A percentile compares a stretch with the other conserved stretches of the same genome.
Evolutionary conservation across 2,113 vertebrate genomes (phyloP).

Genomic region (Formicarius rufipectus): DNA sequence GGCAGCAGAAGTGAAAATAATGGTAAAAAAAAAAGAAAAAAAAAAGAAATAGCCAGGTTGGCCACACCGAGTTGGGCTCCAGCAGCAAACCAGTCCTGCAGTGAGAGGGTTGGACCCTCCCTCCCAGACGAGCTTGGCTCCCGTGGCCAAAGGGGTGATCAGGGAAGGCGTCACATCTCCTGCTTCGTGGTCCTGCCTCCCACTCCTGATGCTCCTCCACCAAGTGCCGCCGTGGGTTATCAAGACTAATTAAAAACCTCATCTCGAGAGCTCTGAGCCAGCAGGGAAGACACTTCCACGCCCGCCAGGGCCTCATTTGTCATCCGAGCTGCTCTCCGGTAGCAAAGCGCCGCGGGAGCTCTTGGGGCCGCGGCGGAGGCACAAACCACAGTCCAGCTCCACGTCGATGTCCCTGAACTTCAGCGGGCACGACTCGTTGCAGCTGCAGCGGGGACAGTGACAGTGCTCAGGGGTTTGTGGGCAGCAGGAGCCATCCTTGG

Average conservation of each 20-base stretch:
- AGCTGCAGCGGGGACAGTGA: not conserved
- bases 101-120: not conserved
- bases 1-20: not conserved
- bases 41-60: too few relatives aligned
- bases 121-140: not conserved
- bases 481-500: not conserved
- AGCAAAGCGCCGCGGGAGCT: not conserved
- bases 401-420: conserved; percentile 3
- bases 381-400: conserved; percentile 56
- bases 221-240: not conserved
- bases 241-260: not conserved
- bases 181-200: accelerated
- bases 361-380: not conserved
- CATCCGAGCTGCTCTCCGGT: not conserved
- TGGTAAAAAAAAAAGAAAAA: too few relatives aligned
- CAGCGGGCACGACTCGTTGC: conserved; percentile 37
- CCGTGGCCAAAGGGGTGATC: accelerated
- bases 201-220: not conserved
- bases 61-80: not conserved
- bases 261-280: not conserved
- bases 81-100: not conserved
- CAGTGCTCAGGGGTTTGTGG: not conserved
- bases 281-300: not conserved
- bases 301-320: not conserved
- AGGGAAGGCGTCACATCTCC: not conserved